Conservation (phyloP, 1,140 invertebrate species). For the Drosophila ironensis region DNA sequence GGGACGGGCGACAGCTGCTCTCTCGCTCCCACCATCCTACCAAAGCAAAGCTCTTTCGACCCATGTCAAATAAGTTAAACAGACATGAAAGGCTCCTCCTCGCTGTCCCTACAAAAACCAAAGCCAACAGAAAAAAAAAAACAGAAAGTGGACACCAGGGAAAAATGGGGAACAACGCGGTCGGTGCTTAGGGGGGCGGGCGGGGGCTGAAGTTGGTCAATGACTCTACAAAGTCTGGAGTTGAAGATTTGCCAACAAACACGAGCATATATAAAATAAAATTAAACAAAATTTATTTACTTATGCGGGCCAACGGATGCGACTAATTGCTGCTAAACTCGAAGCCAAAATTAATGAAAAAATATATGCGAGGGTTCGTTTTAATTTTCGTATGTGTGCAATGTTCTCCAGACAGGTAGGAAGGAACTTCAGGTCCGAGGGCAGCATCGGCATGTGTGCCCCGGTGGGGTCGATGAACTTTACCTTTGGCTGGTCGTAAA, state of each 20-base stretch:
- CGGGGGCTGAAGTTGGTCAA: constrained; percentile 42
- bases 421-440: not conserved
- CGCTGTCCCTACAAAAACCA: constrained; percentile 29
- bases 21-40: constrained; percentile 2
- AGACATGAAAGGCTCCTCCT: constrained; percentile 45
- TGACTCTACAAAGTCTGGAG: constrained; percentile 52
- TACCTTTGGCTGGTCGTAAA: constrained; percentile 66
- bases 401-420: constrained; percentile 23
- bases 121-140: constrained; percentile 1
- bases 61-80: constrained; percentile 73
- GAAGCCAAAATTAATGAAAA: constrained; percentile 62
- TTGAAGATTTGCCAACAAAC: constrained; percentile 48
- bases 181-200: not conserved
- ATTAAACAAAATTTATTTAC: constrained; percentile 51
- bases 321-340: constrained; percentile 72
- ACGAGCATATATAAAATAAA: constrained; percentile 33
- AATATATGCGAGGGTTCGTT: constrained; percentile 30
- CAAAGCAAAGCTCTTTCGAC: constrained; percentile 29
- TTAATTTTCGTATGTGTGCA: not conserved
- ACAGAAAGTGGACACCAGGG: constrained; percentile 38
- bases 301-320: constrained; percentile 46
- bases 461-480: constrained; percentile 63
- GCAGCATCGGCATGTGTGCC: constrained; percentile 5
- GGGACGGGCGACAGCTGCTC: not conserved
- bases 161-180: constrained; percentile 14